phyloP scores from a whole-genome alignment of 2,888 invertebrate genomes.

The Villa cingulata region DNA sequence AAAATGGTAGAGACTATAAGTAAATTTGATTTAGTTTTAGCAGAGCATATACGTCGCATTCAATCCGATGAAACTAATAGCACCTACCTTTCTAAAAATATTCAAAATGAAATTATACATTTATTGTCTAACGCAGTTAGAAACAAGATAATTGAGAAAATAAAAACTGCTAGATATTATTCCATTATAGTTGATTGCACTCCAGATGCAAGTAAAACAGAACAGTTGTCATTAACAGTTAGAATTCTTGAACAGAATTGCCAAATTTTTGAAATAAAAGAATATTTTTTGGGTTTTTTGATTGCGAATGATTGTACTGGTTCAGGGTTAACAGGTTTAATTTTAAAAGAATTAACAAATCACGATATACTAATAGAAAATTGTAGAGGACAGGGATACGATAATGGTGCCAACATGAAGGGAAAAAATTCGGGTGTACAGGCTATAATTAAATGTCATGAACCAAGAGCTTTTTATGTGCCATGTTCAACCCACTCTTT shows the following conservation, averaged over 20 bases:
- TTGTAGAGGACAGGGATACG: constrained; percentile 16
- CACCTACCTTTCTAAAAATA: background rate
- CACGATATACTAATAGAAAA: background rate
- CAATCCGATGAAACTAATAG: background rate
- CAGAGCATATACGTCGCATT: background rate
- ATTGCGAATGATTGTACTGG: background rate
- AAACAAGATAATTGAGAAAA: background rate
- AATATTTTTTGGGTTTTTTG: background rate
- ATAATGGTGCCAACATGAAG: constrained; percentile 21
- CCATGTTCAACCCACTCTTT: constrained; percentile 19
- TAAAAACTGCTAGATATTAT: background rate
- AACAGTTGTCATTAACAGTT: background rate
- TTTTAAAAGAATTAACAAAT: background rate
- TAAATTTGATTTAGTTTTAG: constrained; percentile 5
- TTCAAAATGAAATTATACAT: background rate
- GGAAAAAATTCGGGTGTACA: constrained; percentile 19
- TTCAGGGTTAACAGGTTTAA: constrained; percentile 5
- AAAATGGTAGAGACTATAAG: constrained; percentile 8
- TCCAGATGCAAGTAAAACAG: background rate
- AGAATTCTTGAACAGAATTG: background rate
- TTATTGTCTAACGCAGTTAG: background rate
- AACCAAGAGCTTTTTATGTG: constrained; percentile 19
- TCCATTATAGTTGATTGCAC: background rate
- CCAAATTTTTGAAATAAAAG: background rate
- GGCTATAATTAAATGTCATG: constrained; percentile 16